Evolutionary conservation across 2,797 vertebrate genomes (phyloP).

Genomic region (Lerista edwardsae): DNA sequence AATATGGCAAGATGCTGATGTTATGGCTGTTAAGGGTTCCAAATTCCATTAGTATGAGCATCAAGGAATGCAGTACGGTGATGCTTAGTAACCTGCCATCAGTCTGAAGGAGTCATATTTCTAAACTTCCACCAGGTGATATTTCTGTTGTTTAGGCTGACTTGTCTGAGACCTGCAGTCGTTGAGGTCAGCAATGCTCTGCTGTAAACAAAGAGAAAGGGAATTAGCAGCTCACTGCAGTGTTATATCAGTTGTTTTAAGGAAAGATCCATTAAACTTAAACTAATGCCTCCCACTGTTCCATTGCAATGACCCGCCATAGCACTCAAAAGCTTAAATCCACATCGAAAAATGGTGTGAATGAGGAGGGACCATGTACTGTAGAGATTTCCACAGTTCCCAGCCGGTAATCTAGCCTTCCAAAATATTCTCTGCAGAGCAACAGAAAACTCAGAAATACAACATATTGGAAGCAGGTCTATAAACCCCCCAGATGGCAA

Average conservation of each 20-base stretch:
- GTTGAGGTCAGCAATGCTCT: conserved; percentile 14
- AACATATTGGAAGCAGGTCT: conserved; percentile 64
- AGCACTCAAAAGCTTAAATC: conserved; percentile 17
- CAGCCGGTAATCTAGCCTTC: conserved; percentile 24
- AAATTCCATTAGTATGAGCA: neutral
- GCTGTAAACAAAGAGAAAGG: conserved; percentile 12
- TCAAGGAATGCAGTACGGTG: conserved; percentile 1
- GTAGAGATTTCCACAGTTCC: conserved; percentile 17
- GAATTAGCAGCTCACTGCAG: conserved; percentile 19
- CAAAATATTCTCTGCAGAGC: conserved; percentile 53
- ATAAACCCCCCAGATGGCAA: conserved; percentile 68
- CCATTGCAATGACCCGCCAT: neutral
- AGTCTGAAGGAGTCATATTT: neutral
- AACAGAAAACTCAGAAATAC: conserved; percentile 55
- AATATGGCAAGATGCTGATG: conserved; percentile 1
- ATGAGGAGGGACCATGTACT: neutral
- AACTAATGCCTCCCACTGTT: neutral
- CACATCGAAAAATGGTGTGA: neutral
- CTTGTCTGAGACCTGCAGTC: neutral
- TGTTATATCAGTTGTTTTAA: neutral
- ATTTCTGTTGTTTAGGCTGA: neutral
- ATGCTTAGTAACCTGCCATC: accelerated
- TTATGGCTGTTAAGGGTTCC: neutral
- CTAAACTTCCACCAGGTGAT: conserved; percentile 6
- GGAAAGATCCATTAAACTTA: conserved; percentile 18